Conservation (phyloP, 1,140 invertebrate genomes). For the Rhagoletis zephyria region DNA sequence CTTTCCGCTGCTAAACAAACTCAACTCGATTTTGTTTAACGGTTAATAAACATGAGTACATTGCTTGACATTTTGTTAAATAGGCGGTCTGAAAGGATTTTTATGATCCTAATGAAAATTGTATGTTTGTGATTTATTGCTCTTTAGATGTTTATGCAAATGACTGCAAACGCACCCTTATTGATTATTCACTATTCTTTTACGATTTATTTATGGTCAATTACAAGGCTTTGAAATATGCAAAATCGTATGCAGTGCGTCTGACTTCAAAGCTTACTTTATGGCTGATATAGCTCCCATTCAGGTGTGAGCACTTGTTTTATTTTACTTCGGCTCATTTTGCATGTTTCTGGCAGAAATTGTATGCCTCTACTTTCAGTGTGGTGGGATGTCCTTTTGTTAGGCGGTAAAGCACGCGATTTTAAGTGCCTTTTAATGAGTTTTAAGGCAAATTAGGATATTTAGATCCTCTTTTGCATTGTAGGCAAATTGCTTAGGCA, state of each 20-base stretch:
- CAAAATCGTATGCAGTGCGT: not conserved
- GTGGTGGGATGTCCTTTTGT: too few relatives aligned
- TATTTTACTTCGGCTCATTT: too few relatives aligned
- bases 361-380: too few relatives aligned
- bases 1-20: not conserved
- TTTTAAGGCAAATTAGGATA: too few relatives aligned
- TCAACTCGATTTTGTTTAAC: too few relatives aligned
- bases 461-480: too few relatives aligned
- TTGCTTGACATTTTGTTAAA: not conserved
- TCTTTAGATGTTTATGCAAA: not conserved
- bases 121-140: not conserved
- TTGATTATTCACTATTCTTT: conserved; percentile 12
- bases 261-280: not conserved
- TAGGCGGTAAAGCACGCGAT: too few relatives aligned
- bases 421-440: too few relatives aligned
- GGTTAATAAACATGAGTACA: not conserved
- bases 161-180: not conserved
- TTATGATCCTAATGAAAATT: not conserved
- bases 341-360: too few relatives aligned
- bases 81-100: not conserved
- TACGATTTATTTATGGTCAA: not conserved
- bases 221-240: not conserved
- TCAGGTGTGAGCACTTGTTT: too few relatives aligned
- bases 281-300: not conserved
- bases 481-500: too few relatives aligned